Conservation (phyloP, 2,888 invertebrate genomes). For the Acanthosepion pharaonis region DNA sequence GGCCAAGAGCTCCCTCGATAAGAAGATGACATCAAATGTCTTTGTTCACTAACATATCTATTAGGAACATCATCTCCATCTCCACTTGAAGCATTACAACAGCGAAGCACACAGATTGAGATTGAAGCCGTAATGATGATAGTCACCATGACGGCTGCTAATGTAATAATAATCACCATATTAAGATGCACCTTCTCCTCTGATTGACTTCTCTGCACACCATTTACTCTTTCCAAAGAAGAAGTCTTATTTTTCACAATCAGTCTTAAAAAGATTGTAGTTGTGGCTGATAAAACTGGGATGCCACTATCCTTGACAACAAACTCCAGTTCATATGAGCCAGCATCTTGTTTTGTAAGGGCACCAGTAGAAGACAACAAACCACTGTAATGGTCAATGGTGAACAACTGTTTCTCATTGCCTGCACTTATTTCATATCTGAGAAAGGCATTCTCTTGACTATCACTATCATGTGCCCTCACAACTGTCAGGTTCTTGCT, state of each 20-base stretch:
- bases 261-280: neutral
- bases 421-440: conserved; percentile 20
- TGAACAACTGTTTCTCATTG: conserved; percentile 33
- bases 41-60: conserved; percentile 14
- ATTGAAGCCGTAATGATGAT: neutral
- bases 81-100: conserved; percentile 33
- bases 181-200: conserved; percentile 11
- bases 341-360: conserved; percentile 22
- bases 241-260: neutral
- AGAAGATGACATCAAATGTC: neutral
- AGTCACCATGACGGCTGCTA: neutral
- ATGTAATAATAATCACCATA: conserved; percentile 22
- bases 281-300: neutral
- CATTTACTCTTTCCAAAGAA: conserved; percentile 9
- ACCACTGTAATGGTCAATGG: conserved; percentile 13
- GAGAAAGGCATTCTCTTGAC: conserved; percentile 13
- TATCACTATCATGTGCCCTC: conserved; percentile 33
- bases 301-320: neutral
- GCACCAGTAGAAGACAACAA: conserved; percentile 33
- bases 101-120: conserved; percentile 1
- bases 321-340: conserved; percentile 12
- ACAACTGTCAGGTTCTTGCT: conserved; percentile 11
- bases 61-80: conserved; percentile 15
- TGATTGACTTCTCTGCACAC: neutral
- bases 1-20: conserved; percentile 22